Conservation (phyloP, 1,140 invertebrate genomes). For the Eriosoma lanigerum region DNA sequence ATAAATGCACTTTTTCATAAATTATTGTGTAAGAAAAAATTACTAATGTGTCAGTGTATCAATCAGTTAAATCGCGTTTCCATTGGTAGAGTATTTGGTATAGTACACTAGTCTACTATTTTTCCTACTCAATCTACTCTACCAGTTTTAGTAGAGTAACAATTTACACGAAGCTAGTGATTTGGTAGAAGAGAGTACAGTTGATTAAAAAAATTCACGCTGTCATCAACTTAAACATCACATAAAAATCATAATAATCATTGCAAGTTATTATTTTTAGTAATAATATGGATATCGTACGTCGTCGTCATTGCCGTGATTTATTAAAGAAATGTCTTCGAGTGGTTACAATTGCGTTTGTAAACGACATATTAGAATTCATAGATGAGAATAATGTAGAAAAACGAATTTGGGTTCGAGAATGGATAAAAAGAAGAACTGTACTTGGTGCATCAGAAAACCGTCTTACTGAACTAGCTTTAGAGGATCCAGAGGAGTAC, state of each 20-base stretch:
- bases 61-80: slow-evolving; percentile 34
- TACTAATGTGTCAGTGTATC: no score
- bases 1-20: no score
- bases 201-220: no score
- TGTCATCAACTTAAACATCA: background rate
- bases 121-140: slow-evolving; percentile 45
- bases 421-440: slow-evolving; percentile 34
- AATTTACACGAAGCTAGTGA: slow-evolving; percentile 33
- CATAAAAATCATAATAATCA: background rate
- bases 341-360: slow-evolving; percentile 33
- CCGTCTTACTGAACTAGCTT: slow-evolving; percentile 48
- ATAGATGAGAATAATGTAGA: slow-evolving; percentile 32
- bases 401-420: slow-evolving; percentile 43
- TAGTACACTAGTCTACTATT: slow-evolving; percentile 48
- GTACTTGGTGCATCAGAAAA: slow-evolving; percentile 47
- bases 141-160: slow-evolving; percentile 37
- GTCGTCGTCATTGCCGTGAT: slow-evolving; percentile 6
- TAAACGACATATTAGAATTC: slow-evolving; percentile 35
- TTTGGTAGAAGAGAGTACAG: slow-evolving; percentile 17
- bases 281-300: slow-evolving; percentile 23
- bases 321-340: slow-evolving; percentile 36
- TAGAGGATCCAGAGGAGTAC: slow-evolving; percentile 40
- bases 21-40: no score
- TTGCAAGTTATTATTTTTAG: background rate
- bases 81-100: slow-evolving; percentile 33